Conservation (phyloP, 37 sponge, comb jelly and placozoan genomes). For the Hexactinellida sp. region DNA sequence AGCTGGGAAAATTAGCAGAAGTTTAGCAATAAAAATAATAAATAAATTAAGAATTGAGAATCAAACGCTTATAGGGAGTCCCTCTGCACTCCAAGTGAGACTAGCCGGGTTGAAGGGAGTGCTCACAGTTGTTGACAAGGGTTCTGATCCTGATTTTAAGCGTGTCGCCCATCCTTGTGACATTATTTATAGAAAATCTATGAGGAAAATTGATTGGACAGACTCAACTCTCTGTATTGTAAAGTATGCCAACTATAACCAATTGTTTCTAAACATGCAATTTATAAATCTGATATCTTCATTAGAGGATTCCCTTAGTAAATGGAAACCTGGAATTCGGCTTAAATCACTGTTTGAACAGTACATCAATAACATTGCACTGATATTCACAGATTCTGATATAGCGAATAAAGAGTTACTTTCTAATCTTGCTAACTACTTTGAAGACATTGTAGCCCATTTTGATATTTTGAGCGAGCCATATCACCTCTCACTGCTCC, state of each 20-base stretch:
- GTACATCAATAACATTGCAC: neutral
- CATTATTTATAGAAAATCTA: neutral
- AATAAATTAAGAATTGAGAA: neutral
- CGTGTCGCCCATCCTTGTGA: neutral
- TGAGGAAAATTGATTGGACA: neutral
- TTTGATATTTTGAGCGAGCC: conserved; percentile 5
- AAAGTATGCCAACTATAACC: neutral
- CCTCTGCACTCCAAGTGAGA: neutral
- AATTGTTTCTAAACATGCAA: conserved; percentile 10
- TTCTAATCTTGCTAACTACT: neutral
- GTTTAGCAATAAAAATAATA: neutral
- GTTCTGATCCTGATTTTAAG: neutral
- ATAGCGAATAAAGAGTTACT: neutral
- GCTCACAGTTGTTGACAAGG: neutral
- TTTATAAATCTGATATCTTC: neutral
- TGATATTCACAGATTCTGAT: neutral
- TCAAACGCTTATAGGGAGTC: neutral
- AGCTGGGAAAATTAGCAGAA: neutral
- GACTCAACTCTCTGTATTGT: neutral
- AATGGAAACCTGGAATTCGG: neutral
- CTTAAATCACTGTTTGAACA: neutral
- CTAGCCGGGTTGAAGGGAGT: neutral
- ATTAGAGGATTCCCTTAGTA: neutral
- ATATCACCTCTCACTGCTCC: neutral
- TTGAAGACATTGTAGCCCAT: neutral